Base-by-base conservation (phyloP, 2,797 vertebrate genomes). In the Melanotaenia pygmaea region DNA sequence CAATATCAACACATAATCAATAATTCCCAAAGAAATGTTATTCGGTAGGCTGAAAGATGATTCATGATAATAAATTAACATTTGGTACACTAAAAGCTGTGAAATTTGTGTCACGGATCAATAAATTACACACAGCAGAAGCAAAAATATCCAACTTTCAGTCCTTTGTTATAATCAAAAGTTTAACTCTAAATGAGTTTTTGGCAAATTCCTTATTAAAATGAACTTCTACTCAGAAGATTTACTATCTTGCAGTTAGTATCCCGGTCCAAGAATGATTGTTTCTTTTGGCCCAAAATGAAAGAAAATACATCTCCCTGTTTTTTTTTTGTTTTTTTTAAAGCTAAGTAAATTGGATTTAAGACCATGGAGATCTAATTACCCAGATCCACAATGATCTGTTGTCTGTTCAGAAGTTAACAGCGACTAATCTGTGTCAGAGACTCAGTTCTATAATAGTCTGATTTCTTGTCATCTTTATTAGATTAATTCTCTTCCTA, bases 381-480 rank as follows among this genome's bases (percentile, higher is more conserved):
- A 83, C 11, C 43, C 37, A 85, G 88, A 89, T 85, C 81, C 38
- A 1, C 12, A 26, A 51, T 84, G 68, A 88, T 82, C 64, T 73
- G 63, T 11, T 51, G 59, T 35, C 32, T 58, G 69, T 53, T 76
- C 32, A 73, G 76, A 73, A 67, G 78, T 75, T 63, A 58, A 50
- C 61, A 59, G 63, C n/a, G 43, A n/a, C 22, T 66, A 28, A 8
- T 68, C 56, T 40, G 11, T 63, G 68, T 59, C 45, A 12, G 22
- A 4, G 14, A 20, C 35, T 34, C 64, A 43, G 11, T 13, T 38
- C 37, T 4, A 16, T 1, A 38, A 0, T 7, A 38, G 12, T 58
- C 63, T 45, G n/a, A 3, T 1, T 16, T 13, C 45, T 61, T 54
- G 66, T 77, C 32, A 54, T 50, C 11, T 16, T 62, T 34, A 53